Evolutionary conservation across 2,797 vertebrate genomes (phyloP).

Genomic region (Falco berigora): DNA sequence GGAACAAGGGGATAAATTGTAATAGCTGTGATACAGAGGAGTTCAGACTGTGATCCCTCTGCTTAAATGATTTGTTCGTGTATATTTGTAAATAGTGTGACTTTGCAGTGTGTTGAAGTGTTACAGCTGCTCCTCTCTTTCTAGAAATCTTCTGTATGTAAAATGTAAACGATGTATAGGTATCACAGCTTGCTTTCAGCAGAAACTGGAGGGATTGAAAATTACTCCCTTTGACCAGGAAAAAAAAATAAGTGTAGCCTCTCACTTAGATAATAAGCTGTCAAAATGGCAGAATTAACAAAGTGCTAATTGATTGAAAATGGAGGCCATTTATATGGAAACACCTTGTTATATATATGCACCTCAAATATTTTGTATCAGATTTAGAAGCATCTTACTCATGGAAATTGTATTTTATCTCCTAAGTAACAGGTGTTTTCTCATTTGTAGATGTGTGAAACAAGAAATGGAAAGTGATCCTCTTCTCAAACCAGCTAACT

Average conservation of each 20-base stretch:
- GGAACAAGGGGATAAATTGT: background rate
- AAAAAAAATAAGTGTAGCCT: background rate
- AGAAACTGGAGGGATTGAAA: background rate
- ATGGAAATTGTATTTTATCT: background rate
- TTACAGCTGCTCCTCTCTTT: background rate
- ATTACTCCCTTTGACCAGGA: background rate
- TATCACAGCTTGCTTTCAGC: background rate
- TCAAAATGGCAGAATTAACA: background rate
- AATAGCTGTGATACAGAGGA: background rate
- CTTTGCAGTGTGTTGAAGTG: background rate
- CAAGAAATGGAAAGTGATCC: constrained; percentile 84
- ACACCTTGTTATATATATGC: background rate
- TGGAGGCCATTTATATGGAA: background rate
- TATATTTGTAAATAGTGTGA: background rate
- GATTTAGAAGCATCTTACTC: background rate
- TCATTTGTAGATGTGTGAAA: constrained; percentile 80
- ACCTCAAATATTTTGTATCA: background rate
- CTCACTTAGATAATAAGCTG: background rate
- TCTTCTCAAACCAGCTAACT: constrained; percentile 86
- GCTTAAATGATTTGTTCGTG: background rate
- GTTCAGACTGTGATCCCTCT: background rate
- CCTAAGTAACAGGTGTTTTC: constrained; percentile 18
- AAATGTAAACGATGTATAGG: background rate
- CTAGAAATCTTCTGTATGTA: background rate
- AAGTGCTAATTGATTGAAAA: background rate